Base-by-base conservation (phyloP, 2,888 invertebrate species). In the Limnephilus marmoratus region DNA sequence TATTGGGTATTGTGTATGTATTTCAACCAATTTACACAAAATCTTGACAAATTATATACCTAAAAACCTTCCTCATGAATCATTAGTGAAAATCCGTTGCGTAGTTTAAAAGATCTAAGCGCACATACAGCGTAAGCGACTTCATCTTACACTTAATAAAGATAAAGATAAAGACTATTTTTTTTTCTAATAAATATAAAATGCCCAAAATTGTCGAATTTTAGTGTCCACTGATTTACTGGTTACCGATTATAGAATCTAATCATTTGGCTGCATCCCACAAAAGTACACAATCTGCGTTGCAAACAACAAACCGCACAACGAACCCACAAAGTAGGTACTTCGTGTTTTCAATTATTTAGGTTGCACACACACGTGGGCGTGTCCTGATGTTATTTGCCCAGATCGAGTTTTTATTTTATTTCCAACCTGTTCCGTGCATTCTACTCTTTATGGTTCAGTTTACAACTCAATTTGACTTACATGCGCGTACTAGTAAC, bases 331-430 rank as follows among this genome's bases (percentile, higher is more conserved):
- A 24, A 68, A n/a, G 68, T n/a, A n/a, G n/a, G n/a, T 68, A 68
- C 68, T 88, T 68, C 18, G 13, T 80, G 81, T 80, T 68, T 81
- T 89, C 34, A 81, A 89, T 89, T 24, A 68, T 68, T 81, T 80
- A 81, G 88, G 88, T 89, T 89, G 88, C 88, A 89, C 37, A 89
- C 80, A 89, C 80, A 81, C 88, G 37, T 89, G 80, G 88, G 88
- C 88, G 88, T 89, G 88, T 37, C 88, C 37, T 24, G 80, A 81
- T 80, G 29, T 49, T 87, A 86, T 45, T 89, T 68, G 88, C 80
- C 31, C 80, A 80, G 37, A 88, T 45, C 85, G 41, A 86, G 45
- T 86, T 24, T 24, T 85, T 85, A 85, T 85, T 83, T 49, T 45
- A 49, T 49, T 86, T 15, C 45, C 86, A 86, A 86, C 86, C 45